These are phyloP conservation scores for Dorcus hopei DNA, from an alignment of 2,888 invertebrate genomes.

Conservation along the genomic window DNA sequence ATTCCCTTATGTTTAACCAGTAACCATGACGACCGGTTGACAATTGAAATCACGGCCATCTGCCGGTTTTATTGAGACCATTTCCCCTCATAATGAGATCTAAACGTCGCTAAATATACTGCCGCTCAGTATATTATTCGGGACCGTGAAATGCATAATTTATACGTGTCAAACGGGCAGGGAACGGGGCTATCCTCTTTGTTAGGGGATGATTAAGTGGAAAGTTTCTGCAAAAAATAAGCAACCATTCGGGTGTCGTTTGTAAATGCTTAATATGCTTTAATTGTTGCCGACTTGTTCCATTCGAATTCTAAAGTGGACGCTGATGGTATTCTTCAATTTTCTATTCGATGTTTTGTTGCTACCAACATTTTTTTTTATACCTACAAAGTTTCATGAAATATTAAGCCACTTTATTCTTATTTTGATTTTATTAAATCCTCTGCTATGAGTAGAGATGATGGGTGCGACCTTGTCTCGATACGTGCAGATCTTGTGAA, in stretches of 20 bases:
- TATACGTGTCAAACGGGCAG: slow-evolving; percentile 41
- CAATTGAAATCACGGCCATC: slow-evolving; percentile 47
- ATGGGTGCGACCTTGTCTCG: too few relatives aligned
- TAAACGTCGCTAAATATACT: slow-evolving; percentile 49
- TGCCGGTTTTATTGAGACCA: slow-evolving; percentile 43
- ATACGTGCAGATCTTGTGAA: too few relatives aligned
- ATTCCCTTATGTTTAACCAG: slow-evolving; percentile 43
- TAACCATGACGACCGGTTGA: slow-evolving; percentile 46
- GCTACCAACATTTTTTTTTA: too few relatives aligned
- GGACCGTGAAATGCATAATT: slow-evolving; percentile 46
- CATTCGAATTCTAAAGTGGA: too few relatives aligned
- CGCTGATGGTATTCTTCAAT: too few relatives aligned
- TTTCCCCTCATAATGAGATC: slow-evolving; percentile 41
- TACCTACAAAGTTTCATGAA: too few relatives aligned
- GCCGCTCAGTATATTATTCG: slow-evolving; percentile 41
- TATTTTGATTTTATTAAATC: too few relatives aligned
- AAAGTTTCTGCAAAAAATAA: slow-evolving; percentile 30
- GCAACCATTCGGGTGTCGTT: slow-evolving; percentile 35
- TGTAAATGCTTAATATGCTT: slow-evolving; percentile 45
- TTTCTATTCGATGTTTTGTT: too few relatives aligned
- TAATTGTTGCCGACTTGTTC: slow-evolving; percentile 33
- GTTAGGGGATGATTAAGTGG: slow-evolving; percentile 42
- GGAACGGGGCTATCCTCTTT: slow-evolving; percentile 35
- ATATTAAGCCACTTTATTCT: too few relatives aligned
- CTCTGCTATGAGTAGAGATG: too few relatives aligned